Evolutionary conservation across 2,113 vertebrate genomes (phyloP).

Genomic region (Albula glossodonta): DNA sequence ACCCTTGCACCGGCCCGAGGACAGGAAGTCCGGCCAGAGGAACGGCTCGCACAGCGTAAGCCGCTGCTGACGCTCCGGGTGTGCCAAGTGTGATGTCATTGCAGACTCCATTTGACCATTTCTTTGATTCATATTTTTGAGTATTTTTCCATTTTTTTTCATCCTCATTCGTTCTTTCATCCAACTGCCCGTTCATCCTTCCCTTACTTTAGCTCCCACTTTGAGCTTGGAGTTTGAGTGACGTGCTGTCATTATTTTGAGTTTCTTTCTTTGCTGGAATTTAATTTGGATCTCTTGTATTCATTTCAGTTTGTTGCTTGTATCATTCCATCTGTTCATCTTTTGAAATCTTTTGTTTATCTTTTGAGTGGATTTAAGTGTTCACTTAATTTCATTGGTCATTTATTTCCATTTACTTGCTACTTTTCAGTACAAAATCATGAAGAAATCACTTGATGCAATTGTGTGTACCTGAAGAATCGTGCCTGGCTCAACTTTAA

Average conservation of each 20-base stretch:
- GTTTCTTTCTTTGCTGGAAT: not conserved
- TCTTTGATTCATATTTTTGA: not conserved
- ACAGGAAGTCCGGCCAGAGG: slow-evolving; percentile 88
- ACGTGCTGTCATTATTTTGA: not conserved
- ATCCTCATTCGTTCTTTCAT: not conserved
- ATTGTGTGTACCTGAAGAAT: not conserved
- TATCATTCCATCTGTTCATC: not conserved
- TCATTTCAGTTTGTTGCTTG: not conserved
- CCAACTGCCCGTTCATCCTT: not conserved
- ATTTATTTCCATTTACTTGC: not conserved
- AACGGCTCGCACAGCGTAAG: slow-evolving; percentile 95
- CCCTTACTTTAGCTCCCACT: not conserved
- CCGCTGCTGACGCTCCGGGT: slow-evolving; percentile 50
- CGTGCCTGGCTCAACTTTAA: not conserved
- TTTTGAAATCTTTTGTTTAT: not conserved
- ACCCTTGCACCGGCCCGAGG: slow-evolving; percentile 84
- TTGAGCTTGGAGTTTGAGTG: not conserved
- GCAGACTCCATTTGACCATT: not conserved
- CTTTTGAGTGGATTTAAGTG: not conserved
- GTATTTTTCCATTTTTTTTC: not conserved
- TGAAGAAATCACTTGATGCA: not conserved
- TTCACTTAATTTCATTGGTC: not conserved
- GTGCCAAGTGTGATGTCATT: not conserved
- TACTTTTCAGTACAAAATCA: not conserved
- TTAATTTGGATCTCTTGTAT: not conserved